Evolutionary conservation across 2,888 invertebrate genomes (phyloP).

Genomic region (Troides helena): DNA sequence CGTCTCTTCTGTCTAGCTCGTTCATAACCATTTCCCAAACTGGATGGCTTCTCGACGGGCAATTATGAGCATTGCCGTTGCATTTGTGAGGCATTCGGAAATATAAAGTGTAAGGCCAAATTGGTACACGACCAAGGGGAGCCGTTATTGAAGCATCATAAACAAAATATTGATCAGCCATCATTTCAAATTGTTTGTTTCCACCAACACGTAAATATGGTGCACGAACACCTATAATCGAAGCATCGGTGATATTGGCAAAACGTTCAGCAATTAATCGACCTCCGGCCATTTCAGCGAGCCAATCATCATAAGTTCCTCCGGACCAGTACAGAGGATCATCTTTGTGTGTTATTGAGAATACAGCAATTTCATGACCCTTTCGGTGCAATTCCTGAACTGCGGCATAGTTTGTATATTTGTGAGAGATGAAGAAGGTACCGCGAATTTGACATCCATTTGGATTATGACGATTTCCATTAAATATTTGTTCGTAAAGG

Average conservation of each 20-base stretch:
- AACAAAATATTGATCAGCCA: slow-evolving; percentile 96
- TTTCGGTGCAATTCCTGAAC: slow-evolving; percentile 93
- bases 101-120: slow-evolving; percentile 98
- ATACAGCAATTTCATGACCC: slow-evolving; percentile 95
- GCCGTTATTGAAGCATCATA: slow-evolving; percentile 97
- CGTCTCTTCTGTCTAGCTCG: slow-evolving; percentile 94
- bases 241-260: slow-evolving; percentile 94
- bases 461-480: slow-evolving; percentile 90
- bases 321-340: slow-evolving; percentile 94
- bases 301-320: slow-evolving; percentile 94
- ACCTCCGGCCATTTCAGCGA: slow-evolving; percentile 96
- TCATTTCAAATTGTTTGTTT: slow-evolving; percentile 97
- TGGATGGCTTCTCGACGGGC: slow-evolving; percentile 93
- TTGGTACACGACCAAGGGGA: slow-evolving; percentile 91
- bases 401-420: slow-evolving; percentile 94
- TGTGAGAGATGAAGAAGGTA: slow-evolving; percentile 95
- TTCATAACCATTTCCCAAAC: slow-evolving; percentile 99
- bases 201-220: slow-evolving; percentile 95
- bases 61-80: slow-evolving; percentile 96
- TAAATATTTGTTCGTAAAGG: slow-evolving; percentile 93
- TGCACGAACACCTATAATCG: slow-evolving; percentile 92
- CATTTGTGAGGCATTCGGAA: slow-evolving; percentile 98
- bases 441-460: slow-evolving; percentile 94
- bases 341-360: slow-evolving; percentile 95
- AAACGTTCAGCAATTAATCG: slow-evolving; percentile 93